Base-by-base conservation (phyloP, 2,797 vertebrate species). In the Falco naumanni region DNA sequence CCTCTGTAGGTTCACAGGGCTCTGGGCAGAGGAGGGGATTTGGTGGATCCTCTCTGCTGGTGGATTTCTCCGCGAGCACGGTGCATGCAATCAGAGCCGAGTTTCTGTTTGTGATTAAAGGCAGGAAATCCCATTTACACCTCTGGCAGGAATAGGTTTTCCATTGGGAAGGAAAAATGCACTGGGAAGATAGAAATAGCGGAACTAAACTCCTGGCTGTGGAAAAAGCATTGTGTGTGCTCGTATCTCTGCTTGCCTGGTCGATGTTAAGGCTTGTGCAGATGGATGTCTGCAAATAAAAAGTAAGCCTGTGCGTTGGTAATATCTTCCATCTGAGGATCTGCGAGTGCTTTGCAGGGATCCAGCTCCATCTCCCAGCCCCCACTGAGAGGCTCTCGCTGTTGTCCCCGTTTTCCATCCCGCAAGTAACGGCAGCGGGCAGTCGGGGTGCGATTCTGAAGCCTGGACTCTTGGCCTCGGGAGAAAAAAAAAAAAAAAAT, bases 101-200 rank as follows among this genome's bases (percentile, higher is more conserved):
- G 78, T 33, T 79, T 68, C 82, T 79, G 78, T 31, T 70, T n/a
- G 78, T 45, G 87, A 91, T 94, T 60, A 93, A 93, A 95, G 90
- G 96, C 96, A 95, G 96, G 92, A 96, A 96, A 95, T 96, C 96
- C 96, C 88, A 87, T 92, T 92, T 47, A 79, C 90, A 93, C 95
- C 88, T 87, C 84, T 43, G 88, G 81, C 93, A 94, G 95, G 93
- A 93, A 87, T 25, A 37, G 81, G 37, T 69, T 92, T 93, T 54
- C 85, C 88, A 84, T 2, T 47, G 90, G 94, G 94, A 85, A 75
- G 90, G 90, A 45, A 83, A 83, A 83, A 91, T 11, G 51, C 63
- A 9, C 45, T 53, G 79, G 70, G 84, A 90, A 41, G 79, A 72
- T 5, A 7, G 83, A 82, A 91, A 80, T 59, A 31, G 29, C 75